phyloP scores from a whole-genome alignment of 2,888 invertebrate genomes.

The Cyaniris semiargus region DNA sequence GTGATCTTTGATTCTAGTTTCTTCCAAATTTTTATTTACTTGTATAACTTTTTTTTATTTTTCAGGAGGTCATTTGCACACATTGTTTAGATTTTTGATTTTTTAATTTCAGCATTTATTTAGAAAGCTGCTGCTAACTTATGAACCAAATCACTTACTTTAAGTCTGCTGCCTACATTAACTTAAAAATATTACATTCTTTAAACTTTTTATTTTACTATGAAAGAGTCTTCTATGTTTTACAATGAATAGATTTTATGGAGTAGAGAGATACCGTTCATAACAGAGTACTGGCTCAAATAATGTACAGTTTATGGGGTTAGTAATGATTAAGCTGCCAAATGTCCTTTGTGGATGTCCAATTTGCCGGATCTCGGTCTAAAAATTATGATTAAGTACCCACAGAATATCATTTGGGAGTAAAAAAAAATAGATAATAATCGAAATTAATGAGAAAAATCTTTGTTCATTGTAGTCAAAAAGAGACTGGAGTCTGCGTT shows the following conservation, averaged over 20 bases:
- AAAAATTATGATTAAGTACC: too few relatives aligned
- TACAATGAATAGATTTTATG: too few relatives aligned
- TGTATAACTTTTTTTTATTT: background rate
- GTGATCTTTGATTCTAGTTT: slow-evolving; percentile 39
- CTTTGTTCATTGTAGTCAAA: too few relatives aligned
- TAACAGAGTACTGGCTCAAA: background rate
- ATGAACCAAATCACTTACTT: background rate
- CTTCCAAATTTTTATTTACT: slow-evolving; percentile 23
- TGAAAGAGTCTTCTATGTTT: too few relatives aligned
- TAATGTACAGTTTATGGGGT: too few relatives aligned
- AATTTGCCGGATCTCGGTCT: too few relatives aligned
- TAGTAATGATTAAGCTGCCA: too few relatives aligned
- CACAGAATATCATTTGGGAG: too few relatives aligned
- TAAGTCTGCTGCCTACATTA: background rate
- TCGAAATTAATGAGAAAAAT: too few relatives aligned
- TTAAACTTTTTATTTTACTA: background rate
- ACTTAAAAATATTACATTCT: background rate
- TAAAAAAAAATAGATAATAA: too few relatives aligned
- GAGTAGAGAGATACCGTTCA: background rate
- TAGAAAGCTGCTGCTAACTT: slow-evolving; percentile 7
- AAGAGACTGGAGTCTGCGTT: background rate
- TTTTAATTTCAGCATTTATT: slow-evolving; percentile 59
- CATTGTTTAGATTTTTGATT: slow-evolving; percentile 64
- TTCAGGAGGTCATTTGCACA: slow-evolving; percentile 60
- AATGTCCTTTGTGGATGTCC: too few relatives aligned